A percentile compares a stretch with the other conserved stretches of the same genome.
These are phyloP conservation scores for Petrocephalus schoutedeni DNA, from an alignment of 2,797 vertebrate species.

Conservation along the genomic window DNA sequence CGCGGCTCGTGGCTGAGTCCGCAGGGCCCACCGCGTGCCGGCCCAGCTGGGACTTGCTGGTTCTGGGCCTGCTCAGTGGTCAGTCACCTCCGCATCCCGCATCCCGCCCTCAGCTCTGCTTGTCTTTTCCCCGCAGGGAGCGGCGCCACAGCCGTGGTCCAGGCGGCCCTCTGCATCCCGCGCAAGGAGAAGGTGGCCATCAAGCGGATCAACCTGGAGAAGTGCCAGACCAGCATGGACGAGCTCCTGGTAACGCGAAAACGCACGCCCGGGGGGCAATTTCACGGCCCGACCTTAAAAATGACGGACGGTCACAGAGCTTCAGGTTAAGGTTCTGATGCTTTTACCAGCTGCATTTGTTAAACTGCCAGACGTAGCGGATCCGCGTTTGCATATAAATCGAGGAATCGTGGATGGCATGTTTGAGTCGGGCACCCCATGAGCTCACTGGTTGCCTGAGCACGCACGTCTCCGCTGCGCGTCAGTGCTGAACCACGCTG, in stretches of 20 bases:
- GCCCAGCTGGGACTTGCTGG: background rate
- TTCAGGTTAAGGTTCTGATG: background rate
- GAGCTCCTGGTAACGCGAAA: conserved; percentile 83
- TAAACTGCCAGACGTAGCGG: background rate
- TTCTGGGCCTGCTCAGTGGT: background rate
- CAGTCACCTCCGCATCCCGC: too few species aligned
- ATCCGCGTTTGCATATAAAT: background rate
- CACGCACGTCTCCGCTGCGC: background rate
- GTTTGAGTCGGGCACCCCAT: background rate
- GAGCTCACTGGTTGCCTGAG: background rate
- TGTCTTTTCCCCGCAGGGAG: conserved; percentile 68
- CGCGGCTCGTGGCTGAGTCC: background rate
- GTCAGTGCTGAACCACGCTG: background rate
- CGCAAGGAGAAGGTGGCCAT: conserved; percentile 97
- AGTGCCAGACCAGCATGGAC: conserved; percentile 99
- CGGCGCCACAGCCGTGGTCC: conserved; percentile 93
- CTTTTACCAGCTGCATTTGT: background rate
- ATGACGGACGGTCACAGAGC: background rate
- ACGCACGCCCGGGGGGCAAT: background rate
- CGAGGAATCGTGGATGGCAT: background rate
- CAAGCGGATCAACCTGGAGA: conserved; percentile 96
- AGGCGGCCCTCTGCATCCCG: conserved; percentile 84
- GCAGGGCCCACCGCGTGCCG: background rate
- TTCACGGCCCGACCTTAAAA: background rate
- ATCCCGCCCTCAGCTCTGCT: conserved; percentile 24